phyloP scores from a whole-genome alignment of 2,797 vertebrate species.

The Platyrinchus mystaceus region DNA sequence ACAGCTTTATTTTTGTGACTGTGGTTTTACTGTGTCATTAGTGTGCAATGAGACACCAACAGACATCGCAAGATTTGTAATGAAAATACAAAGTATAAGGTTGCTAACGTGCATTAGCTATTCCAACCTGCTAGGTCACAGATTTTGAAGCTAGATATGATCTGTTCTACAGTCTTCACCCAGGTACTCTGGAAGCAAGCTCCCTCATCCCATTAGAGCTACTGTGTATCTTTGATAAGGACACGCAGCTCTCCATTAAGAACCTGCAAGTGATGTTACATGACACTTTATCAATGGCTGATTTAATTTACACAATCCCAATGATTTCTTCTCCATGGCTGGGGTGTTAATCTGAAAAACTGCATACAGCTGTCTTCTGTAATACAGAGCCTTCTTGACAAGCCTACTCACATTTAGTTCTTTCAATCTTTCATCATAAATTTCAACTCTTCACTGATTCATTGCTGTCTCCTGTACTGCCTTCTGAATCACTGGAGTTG shows the following conservation, averaged over 20 bases:
- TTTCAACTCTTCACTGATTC: neutral
- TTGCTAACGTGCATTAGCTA: neutral
- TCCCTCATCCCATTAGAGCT: neutral
- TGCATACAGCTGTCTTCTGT: fast-evolving
- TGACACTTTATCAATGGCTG: neutral
- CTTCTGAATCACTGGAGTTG: neutral
- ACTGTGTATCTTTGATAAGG: neutral
- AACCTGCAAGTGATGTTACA: neutral
- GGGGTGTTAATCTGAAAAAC: neutral
- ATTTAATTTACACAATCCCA: neutral
- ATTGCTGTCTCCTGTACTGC: neutral
- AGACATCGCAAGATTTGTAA: neutral
- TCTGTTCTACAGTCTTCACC: neutral
- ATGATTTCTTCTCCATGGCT: neutral
- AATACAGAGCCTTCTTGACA: neutral
- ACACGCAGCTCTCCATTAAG: neutral
- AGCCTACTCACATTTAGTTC: neutral
- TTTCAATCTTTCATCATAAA: neutral
- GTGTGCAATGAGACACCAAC: neutral
- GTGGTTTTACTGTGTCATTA: neutral
- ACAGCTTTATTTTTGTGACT: neutral
- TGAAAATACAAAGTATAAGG: neutral
- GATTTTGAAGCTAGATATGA: neutral
- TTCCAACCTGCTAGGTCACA: neutral
- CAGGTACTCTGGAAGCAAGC: neutral